Evolutionary conservation across 2,888 invertebrate genomes (phyloP).

Genomic region (Tenodera sinensis): DNA sequence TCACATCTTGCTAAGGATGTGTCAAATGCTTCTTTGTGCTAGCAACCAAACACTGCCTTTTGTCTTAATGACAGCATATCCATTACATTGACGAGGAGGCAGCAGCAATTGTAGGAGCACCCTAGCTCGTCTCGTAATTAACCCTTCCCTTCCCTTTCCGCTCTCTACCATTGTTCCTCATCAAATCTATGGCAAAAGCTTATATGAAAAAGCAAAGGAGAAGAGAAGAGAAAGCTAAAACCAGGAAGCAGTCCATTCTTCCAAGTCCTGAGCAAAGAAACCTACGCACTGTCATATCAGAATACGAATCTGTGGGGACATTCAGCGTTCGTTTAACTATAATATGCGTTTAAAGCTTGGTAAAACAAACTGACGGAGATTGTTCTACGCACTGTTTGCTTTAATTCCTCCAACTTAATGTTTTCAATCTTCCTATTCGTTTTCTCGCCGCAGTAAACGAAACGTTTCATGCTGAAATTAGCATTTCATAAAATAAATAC

Average conservation of each 20-base stretch:
- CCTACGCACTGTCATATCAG: not conserved
- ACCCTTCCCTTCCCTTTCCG: not conserved
- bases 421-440: no score
- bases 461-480: no score
- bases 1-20: not conserved
- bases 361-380: no score
- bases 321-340: not conserved
- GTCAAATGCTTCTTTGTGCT: not conserved
- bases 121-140: not conserved
- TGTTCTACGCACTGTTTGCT: no score
- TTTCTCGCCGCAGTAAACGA: no score
- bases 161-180: not conserved
- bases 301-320: not conserved
- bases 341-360: not conserved
- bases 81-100: slow-evolving; percentile 5
- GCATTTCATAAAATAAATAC: no score
- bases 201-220: not conserved
- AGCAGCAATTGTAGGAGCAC: not conserved
- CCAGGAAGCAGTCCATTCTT: not conserved
- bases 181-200: not conserved
- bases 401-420: no score
- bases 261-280: not conserved
- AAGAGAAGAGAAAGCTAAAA: not conserved
- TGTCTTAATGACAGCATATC: slow-evolving; percentile 6
- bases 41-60: not conserved